phyloP scores from a whole-genome alignment of 2,113 vertebrate genomes.

The Oophaga pumilio region DNA sequence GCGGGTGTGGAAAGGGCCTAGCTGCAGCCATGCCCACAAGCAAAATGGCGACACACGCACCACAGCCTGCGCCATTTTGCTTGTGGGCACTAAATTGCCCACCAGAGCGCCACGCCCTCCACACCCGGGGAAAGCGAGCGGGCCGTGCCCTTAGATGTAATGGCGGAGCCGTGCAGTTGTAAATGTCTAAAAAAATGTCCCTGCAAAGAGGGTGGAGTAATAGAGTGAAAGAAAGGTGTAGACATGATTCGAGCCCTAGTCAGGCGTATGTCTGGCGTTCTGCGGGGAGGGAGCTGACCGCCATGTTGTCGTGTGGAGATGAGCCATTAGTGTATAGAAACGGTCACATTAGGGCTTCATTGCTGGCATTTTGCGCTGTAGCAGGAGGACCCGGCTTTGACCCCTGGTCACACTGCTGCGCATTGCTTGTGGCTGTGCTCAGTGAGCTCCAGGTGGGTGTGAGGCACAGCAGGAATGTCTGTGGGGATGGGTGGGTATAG shows the following conservation, averaged over 20 bases:
- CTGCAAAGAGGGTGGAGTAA: background rate
- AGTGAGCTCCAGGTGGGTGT: background rate
- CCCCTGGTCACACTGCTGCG: background rate
- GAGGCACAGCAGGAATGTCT: background rate
- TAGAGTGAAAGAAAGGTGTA: background rate
- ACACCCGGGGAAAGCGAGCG: background rate
- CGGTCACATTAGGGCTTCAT: no score
- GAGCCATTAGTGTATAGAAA: no score
- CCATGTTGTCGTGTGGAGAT: background rate
- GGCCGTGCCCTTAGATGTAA: background rate
- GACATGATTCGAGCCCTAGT: background rate
- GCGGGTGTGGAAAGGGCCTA: slow-evolving; percentile 20
- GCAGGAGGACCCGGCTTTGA: no score
- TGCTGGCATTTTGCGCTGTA: no score
- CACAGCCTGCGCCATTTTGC: slow-evolving; percentile 76
- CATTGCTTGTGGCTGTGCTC: background rate
- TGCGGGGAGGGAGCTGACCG: background rate
- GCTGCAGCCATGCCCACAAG: slow-evolving; percentile 1
- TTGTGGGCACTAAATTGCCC: slow-evolving; percentile 68
- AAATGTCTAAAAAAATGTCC: background rate
- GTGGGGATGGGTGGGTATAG: slow-evolving; percentile 16
- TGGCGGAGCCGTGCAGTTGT: background rate
- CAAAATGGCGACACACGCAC: slow-evolving; percentile 61
- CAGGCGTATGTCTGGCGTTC: background rate
- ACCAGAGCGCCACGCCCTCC: background rate